Base-by-base conservation (phyloP, 2,797 vertebrate genomes). In the Catostomus latipinnis region DNA sequence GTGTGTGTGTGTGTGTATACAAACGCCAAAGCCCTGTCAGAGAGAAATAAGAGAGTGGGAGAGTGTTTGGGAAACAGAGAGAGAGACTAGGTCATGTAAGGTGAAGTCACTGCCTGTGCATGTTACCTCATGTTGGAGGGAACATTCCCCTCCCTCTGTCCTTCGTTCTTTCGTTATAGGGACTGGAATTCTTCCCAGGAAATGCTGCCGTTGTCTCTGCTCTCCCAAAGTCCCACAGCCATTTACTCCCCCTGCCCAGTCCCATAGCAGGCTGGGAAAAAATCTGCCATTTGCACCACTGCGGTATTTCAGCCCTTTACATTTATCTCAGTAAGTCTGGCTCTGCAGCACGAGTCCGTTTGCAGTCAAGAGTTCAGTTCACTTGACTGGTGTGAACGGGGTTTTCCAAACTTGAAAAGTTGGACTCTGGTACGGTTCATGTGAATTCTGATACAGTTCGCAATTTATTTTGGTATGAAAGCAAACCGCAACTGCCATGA, bases 201-300 rank as follows among this genome's bases (percentile, higher is more conserved):
- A 85, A 81, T 62, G 61, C 70, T 82, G 84, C 82, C 78, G 75
- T 82, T 79, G 77, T 76, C 85, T 82, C 67, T 73, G 63, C 73
- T 84, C 79, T 81, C 75, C 80, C 81, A 81, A 79, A 80, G 83
- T 84, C 74, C 83, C 78, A 82, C 45, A 78, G 75, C 76, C 81
- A 60, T 56, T 74, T 54, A 63, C 73, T 73, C 57, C 77, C 63
- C 79, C 81, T 80, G 60, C 81, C 70, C 82, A 74, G 81, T 85
- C 84, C 78, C 84, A 86, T 81, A 83, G 81, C 79, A 84, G 81
- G 62, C 86, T 87, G 86, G 84, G 86, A 86, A 86, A 67, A 84
- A 81, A 86, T 87, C 86, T 83, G 82, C 78, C 84, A 84, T 73
- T 74, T 74, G 71, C 76, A 78, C 86, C 81, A 84, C 86, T 84